These are phyloP conservation scores for Eidolon helvum DNA, from an alignment of 2,113 vertebrate species.

Conservation along the genomic window DNA sequence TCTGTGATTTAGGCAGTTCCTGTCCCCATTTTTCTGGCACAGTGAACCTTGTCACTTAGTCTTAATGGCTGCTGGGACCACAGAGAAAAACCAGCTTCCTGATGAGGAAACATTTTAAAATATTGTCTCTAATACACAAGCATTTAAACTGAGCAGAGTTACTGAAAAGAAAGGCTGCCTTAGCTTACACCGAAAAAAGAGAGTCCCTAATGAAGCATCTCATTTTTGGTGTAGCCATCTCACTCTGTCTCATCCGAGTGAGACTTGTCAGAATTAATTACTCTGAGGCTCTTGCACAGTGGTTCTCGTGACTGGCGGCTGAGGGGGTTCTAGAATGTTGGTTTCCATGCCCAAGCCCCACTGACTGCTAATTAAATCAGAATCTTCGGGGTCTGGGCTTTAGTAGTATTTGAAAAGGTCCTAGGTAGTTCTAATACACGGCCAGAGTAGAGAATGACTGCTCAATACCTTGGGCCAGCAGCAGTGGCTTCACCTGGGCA, in stretches of 20 bases:
- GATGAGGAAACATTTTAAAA: background rate
- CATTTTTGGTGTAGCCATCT: background rate
- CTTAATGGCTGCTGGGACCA: background rate
- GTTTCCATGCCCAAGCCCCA: background rate
- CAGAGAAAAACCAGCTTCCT: background rate
- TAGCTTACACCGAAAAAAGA: background rate
- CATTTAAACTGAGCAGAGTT: background rate
- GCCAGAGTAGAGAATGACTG: background rate
- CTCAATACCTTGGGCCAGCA: rapidly evolving
- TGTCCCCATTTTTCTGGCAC: background rate
- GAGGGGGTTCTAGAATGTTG: background rate
- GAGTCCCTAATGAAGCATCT: background rate
- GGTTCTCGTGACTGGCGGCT: background rate
- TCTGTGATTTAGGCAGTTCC: background rate
- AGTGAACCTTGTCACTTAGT: background rate
- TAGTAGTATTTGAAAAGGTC: background rate
- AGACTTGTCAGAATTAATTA: background rate
- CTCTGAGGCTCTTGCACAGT: background rate
- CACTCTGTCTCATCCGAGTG: background rate
- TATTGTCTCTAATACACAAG: background rate
- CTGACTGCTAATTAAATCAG: background rate
- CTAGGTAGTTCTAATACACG: background rate
- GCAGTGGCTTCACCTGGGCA: background rate
- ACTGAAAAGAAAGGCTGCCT: background rate
- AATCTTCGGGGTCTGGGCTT: background rate